These are phyloP conservation scores for Smithornis capensis DNA, from an alignment of 2,113 vertebrate genomes.

Conservation along the genomic window DNA sequence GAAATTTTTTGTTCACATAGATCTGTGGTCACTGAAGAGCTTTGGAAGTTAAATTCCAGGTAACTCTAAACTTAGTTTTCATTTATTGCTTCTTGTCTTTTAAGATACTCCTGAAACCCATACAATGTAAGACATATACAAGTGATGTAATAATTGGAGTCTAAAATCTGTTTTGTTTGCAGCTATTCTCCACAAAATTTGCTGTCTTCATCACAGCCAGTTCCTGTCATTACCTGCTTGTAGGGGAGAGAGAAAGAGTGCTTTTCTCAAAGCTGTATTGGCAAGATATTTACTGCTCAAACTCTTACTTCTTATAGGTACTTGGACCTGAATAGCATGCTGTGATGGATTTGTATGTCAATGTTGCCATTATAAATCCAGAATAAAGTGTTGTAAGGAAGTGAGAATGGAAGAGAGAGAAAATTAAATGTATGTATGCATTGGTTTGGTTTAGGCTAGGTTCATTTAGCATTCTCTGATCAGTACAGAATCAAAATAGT, in stretches of 20 bases:
- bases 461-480: background rate
- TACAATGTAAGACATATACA: background rate
- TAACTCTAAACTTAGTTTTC: background rate
- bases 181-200: background rate
- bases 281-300: constrained; percentile 5
- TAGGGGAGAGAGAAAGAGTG: background rate
- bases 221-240: background rate
- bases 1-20: background rate
- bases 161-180: background rate
- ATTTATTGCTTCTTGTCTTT: background rate
- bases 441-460: background rate
- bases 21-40: background rate
- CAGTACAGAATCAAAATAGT: background rate
- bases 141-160: background rate
- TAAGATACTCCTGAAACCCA: background rate
- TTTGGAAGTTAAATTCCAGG: background rate
- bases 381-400: background rate
- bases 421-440: background rate
- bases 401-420: background rate
- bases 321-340: background rate
- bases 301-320: background rate
- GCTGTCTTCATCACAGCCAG: background rate
- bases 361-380: background rate
- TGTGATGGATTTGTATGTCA: background rate
- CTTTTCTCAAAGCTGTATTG: background rate